These are phyloP conservation scores for Lepus timidus DNA, from an alignment of 2,113 vertebrate genomes.

Conservation along the genomic window DNA sequence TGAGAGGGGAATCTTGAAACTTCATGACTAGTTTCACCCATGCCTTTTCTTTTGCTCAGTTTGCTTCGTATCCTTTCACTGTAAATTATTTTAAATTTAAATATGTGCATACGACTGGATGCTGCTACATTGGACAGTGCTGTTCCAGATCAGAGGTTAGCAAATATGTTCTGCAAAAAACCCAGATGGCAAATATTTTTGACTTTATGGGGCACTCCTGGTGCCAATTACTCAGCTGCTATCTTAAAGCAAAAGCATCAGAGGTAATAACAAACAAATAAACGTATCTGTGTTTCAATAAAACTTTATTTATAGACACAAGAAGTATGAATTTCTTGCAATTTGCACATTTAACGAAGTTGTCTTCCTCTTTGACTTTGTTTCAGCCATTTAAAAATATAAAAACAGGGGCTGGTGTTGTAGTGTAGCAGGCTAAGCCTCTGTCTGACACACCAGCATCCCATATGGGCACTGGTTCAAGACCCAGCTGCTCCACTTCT, in stretches of 20 bases:
- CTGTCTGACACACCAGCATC: no score
- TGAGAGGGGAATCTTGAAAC: neutral
- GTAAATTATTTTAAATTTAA: conserved; percentile 27
- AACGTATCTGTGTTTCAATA: neutral
- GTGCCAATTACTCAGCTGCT: neutral
- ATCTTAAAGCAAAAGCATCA: conserved; percentile 28
- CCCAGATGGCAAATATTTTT: neutral
- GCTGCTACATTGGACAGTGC: neutral
- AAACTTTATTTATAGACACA: conserved; percentile 38
- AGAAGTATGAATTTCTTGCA: conserved; percentile 22
- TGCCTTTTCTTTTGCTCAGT: neutral
- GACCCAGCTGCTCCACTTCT: no score
- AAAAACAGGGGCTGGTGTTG: neutral
- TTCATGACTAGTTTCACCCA: neutral
- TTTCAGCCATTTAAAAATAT: conserved; percentile 36
- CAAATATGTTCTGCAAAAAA: neutral
- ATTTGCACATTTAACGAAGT: neutral
- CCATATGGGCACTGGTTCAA: no score
- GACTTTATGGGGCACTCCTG: neutral
- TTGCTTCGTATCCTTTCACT: neutral
- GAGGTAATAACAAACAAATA: neutral
- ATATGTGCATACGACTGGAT: neutral
- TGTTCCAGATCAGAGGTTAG: neutral
- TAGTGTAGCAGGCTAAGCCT: no score
- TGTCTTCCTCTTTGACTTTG: neutral